Base-by-base conservation (phyloP, 2,888 invertebrate genomes). In the Aspidiotus rigidus region DNA sequence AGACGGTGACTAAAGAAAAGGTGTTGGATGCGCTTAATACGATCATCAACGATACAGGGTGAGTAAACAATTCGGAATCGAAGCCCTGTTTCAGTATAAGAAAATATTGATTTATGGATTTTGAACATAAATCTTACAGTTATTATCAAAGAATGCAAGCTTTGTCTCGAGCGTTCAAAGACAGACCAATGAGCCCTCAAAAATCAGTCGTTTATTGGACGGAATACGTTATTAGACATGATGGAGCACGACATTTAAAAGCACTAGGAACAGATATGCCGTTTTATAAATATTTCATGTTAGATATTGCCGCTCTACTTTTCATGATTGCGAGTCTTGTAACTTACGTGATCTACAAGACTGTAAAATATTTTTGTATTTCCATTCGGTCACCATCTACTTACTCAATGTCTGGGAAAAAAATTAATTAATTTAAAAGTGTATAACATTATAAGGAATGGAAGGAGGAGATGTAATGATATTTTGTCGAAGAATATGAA, bases 151-250 rank as follows among this genome's bases (percentile, higher is more conserved):
- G 41, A 7, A 64, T 64, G 64, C n/a, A 64, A 55, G 55, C 11
- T 10, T 15, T 64, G n/a, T 64, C 64, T 40, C 16, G 13, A 28
- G 40, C 7, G n/a, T 64, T 64, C 40, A 54, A 55, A 39, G 64
- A 64, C 55, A 44, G 64, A 15, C 64, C 55, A 9, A 13, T 64
- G 8, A 55, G 49, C 8, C 64, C 39, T 7, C 64, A 64, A 64
- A 40, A 64, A n/a, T 54, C 40, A 10, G 54, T 64, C 8, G 54
- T 64, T 8, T 64, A 54, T n/a, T 64, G 64, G 64, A 64, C 64
- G 1, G 64, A 64, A 7, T 64, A 55, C 40, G 55, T 55, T n/a
- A 28, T 40, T 28, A 53, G 55, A 55, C 55, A 64, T 55, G 53
- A 64, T 40, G 39, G 64, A 11, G 40, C 64, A 8, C 8, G 9